These are phyloP conservation scores for Formicarius rufipectus DNA, from an alignment of 2,113 vertebrate species.

Conservation along the genomic window DNA sequence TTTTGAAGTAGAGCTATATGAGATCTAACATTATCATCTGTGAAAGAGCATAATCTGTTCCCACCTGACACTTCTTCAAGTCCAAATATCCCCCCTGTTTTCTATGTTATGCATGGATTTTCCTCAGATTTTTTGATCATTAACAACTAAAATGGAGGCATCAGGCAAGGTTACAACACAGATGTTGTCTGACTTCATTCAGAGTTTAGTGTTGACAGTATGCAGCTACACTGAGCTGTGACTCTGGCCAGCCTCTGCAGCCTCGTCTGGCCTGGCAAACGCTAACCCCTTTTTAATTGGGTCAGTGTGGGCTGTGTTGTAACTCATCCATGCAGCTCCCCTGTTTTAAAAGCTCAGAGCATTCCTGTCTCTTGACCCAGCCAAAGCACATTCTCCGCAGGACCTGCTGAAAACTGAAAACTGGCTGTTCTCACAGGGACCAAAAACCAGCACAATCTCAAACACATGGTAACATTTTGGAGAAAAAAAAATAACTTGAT, in stretches of 20 bases:
- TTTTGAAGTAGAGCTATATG: not conserved
- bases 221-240: not conserved
- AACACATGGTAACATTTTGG: not conserved
- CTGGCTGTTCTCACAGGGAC: accelerated
- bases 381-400: not conserved
- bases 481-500: not conserved
- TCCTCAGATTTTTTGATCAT: not conserved
- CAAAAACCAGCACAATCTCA: not conserved
- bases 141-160: not conserved
- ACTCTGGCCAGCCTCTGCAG: not conserved
- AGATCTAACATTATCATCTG: not conserved
- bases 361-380: not conserved
- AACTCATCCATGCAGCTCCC: accelerated
- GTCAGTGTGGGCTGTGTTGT: not conserved
- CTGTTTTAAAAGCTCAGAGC: not conserved
- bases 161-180: not conserved
- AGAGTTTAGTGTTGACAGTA: not conserved
- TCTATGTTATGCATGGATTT: not conserved
- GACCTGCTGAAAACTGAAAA: not conserved
- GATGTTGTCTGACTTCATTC: not conserved
- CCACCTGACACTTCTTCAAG: not conserved
- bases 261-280: not conserved
- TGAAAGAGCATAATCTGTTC: not conserved
- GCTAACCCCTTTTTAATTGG: not conserved
- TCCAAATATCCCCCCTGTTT: not conserved